Percentiles rank a stretch among this genome's conserved stretches.
phyloP scores from a whole-genome alignment of 2,888 invertebrate genomes.

The Andrena chrysosceles region DNA sequence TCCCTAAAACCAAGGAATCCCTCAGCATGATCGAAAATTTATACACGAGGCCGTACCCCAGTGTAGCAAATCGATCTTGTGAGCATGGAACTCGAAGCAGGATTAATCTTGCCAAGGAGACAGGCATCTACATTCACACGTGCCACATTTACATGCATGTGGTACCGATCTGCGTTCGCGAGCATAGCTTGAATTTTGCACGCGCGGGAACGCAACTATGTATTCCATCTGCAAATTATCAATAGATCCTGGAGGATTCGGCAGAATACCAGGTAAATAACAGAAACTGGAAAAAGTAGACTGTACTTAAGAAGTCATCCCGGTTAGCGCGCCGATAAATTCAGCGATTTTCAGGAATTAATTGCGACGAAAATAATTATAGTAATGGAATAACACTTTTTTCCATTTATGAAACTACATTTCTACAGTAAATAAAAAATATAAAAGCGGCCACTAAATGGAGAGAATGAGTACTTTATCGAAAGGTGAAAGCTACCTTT shows the following conservation, averaged over 20 bases:
- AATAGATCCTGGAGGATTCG: background rate
- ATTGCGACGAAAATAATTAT: too few species aligned
- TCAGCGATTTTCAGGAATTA: too few species aligned
- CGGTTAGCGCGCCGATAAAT: too few species aligned
- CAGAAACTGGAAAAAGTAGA: too few species aligned
- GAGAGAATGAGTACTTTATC: too few species aligned
- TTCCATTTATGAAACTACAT: too few species aligned
- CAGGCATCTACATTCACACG: slow-evolving; percentile 1
- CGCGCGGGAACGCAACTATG: background rate
- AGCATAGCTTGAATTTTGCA: slow-evolving; percentile 9
- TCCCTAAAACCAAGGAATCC: slow-evolving; percentile 29
- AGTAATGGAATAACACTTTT: too few species aligned
- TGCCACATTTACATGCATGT: background rate
- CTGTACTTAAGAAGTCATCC: too few species aligned
- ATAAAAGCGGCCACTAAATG: too few species aligned
- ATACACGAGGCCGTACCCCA: slow-evolving; percentile 51
- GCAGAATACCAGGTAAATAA: background rate
- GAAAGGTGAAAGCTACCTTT: too few species aligned
- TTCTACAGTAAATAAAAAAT: too few species aligned
- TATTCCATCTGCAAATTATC: background rate
- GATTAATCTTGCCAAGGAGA: slow-evolving; percentile 47
- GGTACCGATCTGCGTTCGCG: slow-evolving; percentile 10
- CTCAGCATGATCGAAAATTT: slow-evolving; percentile 67
- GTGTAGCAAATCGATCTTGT: slow-evolving; percentile 46
- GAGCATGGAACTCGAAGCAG: slow-evolving; percentile 25